These are phyloP conservation scores for Seriola quinqueradiata DNA, from an alignment of 2,113 vertebrate genomes.

Conservation along the genomic window DNA sequence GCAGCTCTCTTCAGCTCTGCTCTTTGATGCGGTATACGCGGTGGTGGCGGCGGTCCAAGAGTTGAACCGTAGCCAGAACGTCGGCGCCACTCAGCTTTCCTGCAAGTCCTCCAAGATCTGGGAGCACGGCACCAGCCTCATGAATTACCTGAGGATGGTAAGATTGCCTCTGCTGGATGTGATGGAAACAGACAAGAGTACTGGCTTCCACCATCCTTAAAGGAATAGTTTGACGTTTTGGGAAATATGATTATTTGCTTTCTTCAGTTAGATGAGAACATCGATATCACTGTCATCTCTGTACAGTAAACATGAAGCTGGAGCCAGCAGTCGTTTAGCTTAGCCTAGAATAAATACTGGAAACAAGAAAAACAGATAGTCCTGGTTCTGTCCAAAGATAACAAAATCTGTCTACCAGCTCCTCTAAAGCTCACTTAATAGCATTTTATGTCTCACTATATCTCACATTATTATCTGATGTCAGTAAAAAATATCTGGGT, in stretches of 20 bases:
- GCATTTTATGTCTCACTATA: background rate
- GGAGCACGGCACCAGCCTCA: constrained; percentile 98
- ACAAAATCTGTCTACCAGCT: background rate
- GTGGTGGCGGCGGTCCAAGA: constrained; percentile 96
- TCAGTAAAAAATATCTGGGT: background rate
- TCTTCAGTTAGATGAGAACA: constrained; percentile 1
- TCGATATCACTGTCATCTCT: background rate
- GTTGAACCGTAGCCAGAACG: constrained; percentile 97
- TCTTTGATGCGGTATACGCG: constrained; percentile 94
- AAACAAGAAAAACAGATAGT: background rate
- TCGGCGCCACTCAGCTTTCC: constrained; percentile 95
- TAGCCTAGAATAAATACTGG: background rate
- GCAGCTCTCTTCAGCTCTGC: constrained; percentile 94
- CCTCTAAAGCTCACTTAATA: background rate
- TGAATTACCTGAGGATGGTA: constrained; percentile 99
- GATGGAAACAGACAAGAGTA: constrained; percentile 11
- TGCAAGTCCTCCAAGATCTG: constrained; percentile 98
- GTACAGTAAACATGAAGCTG: background rate
- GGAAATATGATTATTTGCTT: constrained; percentile 2
- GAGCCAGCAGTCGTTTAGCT: background rate
- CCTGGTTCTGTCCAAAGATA: background rate
- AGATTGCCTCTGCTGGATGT: constrained; percentile 71
- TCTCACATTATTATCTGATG: background rate
- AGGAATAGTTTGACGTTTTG: constrained; percentile 37
- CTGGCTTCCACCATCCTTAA: background rate